Conservation (phyloP, 2,888 invertebrate species). For the Sceliomorpha sp. region DNA sequence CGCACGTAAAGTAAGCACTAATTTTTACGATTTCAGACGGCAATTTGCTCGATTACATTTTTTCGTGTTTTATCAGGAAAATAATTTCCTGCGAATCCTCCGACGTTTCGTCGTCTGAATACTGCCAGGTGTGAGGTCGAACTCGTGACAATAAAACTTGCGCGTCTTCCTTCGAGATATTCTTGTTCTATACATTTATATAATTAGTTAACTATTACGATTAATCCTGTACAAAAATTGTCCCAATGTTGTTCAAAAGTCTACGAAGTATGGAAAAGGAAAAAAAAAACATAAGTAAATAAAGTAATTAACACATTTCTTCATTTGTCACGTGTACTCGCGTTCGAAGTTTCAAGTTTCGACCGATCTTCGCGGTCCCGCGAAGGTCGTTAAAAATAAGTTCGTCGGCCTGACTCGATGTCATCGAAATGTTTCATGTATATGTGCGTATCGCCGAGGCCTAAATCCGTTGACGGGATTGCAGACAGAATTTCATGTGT, state of each 20-base stretch:
- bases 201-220: slow-evolving; percentile 48
- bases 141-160: slow-evolving; percentile 56
- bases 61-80: too few relatives aligned
- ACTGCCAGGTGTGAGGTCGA: slow-evolving; percentile 22
- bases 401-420: slow-evolving; percentile 53
- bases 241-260: slow-evolving; percentile 42
- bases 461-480: slow-evolving; percentile 31
- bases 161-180: slow-evolving; percentile 53
- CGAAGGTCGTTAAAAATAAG: slow-evolving; percentile 19
- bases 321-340: slow-evolving; percentile 43
- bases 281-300: too few relatives aligned
- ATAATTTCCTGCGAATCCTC: too few relatives aligned
- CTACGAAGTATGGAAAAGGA: neutral
- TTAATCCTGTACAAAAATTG: slow-evolving; percentile 47
- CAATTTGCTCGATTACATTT: too few relatives aligned
- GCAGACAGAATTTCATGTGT: slow-evolving; percentile 31
- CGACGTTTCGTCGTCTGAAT: slow-evolving; percentile 11
- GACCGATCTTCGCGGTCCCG: slow-evolving; percentile 25
- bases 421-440: slow-evolving; percentile 53
- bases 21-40: too few relatives aligned
- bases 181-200: slow-evolving; percentile 52
- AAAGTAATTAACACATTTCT: slow-evolving; percentile 1
- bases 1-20: too few relatives aligned
- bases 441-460: slow-evolving; percentile 53
- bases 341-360: slow-evolving; percentile 39